A percentile compares a stretch with the other conserved stretches of the same genome.
phyloP scores from a whole-genome alignment of 2,113 vertebrate genomes.

The Antechinus stuartii region DNA sequence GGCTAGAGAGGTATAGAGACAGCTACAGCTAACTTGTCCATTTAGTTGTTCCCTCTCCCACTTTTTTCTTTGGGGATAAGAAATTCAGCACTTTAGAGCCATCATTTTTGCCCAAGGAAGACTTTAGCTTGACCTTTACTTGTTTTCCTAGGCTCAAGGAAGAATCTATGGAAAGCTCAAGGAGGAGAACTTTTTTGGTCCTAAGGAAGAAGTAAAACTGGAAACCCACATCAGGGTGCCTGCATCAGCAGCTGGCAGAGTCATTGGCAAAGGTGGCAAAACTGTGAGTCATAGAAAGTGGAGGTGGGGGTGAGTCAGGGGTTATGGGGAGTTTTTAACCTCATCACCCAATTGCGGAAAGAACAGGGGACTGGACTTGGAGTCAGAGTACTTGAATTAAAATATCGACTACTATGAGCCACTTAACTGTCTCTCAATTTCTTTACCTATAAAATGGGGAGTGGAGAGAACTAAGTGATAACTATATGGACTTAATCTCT shows the following conservation, averaged over 20 bases:
- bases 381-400: neutral
- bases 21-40: neutral
- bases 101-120: neutral
- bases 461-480: neutral
- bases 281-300: conserved; percentile 85
- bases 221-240: conserved; percentile 96
- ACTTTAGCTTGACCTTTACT: neutral
- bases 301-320: too few species aligned
- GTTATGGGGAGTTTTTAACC: neutral
- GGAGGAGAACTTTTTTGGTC: conserved; percentile 96
- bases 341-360: neutral
- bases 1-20: neutral
- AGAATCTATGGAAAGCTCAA: conserved; percentile 97
- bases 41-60: neutral
- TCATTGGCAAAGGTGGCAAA: conserved; percentile 96
- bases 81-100: neutral
- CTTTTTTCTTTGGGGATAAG: neutral
- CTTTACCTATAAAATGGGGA: neutral
- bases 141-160: conserved; percentile 89
- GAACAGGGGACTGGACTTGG: neutral
- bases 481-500: neutral
- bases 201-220: conserved; percentile 96
- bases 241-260: conserved; percentile 92
- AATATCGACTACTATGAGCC: neutral
- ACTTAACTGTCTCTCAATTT: neutral